phyloP scores from a whole-genome alignment of 92 coral and sea anemone species.

The Pocillopora grandis region DNA sequence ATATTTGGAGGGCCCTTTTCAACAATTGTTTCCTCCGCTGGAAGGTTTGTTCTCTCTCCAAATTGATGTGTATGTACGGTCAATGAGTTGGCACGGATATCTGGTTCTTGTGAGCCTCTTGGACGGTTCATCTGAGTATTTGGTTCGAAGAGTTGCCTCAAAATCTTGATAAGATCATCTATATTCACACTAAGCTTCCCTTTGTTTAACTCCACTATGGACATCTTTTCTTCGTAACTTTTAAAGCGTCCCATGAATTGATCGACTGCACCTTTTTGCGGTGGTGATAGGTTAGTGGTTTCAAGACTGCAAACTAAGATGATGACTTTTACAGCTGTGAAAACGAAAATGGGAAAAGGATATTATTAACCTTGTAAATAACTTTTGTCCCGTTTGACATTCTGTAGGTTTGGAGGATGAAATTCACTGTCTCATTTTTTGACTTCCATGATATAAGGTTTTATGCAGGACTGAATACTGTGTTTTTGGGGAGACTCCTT shows the following conservation, averaged over 20 bases:
- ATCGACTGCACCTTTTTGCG: not conserved
- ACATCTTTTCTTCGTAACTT: not conserved
- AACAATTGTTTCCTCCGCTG: not conserved
- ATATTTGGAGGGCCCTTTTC: not conserved
- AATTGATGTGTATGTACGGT: not conserved
- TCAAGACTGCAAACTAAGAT: not conserved
- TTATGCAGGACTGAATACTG: too few relatives aligned
- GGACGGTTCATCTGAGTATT: not conserved
- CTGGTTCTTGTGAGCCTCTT: too few relatives aligned
- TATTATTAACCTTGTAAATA: too few relatives aligned
- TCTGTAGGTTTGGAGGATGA: too few relatives aligned
- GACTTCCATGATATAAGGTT: too few relatives aligned
- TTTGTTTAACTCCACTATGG: not conserved
- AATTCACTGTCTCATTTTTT: too few relatives aligned
- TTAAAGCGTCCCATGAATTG: not conserved
- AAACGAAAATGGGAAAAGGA: not conserved
- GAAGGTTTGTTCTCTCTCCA: not conserved
- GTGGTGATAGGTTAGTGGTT: not conserved
- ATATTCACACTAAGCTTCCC: not conserved
- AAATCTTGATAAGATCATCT: not conserved
- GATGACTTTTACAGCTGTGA: constrained; percentile 1
- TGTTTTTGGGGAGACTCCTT: too few relatives aligned
- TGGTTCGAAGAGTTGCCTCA: not conserved
- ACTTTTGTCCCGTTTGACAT: too few relatives aligned
- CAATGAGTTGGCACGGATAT: not conserved